These are phyloP conservation scores for Eidolon dupreanum DNA, from an alignment of 2,797 vertebrate genomes.

Conservation along the genomic window DNA sequence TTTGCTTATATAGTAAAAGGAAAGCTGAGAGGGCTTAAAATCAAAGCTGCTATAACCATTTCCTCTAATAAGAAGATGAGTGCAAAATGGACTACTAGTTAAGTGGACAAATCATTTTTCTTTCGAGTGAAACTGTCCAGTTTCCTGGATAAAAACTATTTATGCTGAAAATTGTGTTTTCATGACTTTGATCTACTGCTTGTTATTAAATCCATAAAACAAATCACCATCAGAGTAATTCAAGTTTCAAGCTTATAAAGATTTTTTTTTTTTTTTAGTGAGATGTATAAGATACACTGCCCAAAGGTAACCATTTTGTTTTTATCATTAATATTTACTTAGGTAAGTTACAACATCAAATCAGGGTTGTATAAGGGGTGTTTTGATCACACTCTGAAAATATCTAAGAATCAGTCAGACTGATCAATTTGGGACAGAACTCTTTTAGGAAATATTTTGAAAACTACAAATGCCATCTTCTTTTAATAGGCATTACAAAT, in stretches of 20 bases:
- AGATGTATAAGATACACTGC: neutral
- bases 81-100: neutral
- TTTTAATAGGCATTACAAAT: slow-evolving; percentile 16
- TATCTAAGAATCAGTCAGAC: neutral
- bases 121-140: neutral
- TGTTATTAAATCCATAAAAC: slow-evolving; percentile 15
- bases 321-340: neutral
- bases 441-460: neutral
- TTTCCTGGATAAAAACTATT: neutral
- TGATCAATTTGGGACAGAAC: neutral
- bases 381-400: slow-evolving; percentile 27
- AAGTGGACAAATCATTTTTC: neutral
- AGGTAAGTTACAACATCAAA: slow-evolving; percentile 18
- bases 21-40: neutral
- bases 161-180: slow-evolving; percentile 1
- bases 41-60: neutral
- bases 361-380: neutral
- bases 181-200: neutral
- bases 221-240: neutral
- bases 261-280: neutral
- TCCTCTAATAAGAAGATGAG: slow-evolving; percentile 32
- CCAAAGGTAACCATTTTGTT: neutral
- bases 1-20: slow-evolving; percentile 1
- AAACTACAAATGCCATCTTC: neutral
- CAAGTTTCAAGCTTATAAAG: neutral